Evolutionary conservation across 2,888 invertebrate species (phyloP), one percentile per base, ranked within the genome.

Genomic region (Habroteleia sp.): DNA sequence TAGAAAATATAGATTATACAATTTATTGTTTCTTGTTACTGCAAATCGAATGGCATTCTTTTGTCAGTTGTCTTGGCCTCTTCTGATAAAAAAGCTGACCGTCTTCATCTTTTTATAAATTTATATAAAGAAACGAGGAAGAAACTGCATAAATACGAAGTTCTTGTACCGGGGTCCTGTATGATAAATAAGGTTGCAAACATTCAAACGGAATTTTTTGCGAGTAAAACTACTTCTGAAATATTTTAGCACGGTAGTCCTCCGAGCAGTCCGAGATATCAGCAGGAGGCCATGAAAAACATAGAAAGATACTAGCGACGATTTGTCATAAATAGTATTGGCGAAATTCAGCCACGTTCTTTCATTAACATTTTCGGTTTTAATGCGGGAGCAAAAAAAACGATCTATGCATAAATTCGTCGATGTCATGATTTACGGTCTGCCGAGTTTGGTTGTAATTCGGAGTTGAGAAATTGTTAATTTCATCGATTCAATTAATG

Each of bases 161-260:
- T 7, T 27, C 31, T 41, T n/a, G 27, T 11, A 10, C 2, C 11
- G 13, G 31, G 37, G 20, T 41, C 16, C 27, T 20, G 20, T 8
- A 35, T 31, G 60, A 72, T 72, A 58, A 76, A 76, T 76, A 72
- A 60, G 35, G 39, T 14, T 31, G 46, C 42, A 60, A 48, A 63
- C 58, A 39, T 44, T 62, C 48, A 31, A 63, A 29, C 54, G 44
- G 52, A 63, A 68, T 68, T 68, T 31, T 72, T 58, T 50, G 52
- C 14, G 48, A 46, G 72, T 52, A 66, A 54, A 76, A 56, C 77
- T 78, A 80, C 77, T 80, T 79, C 77, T 77, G 76, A 78, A 77
- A 79, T 77, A 74, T 78, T 81, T 80, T 80, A 76, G 77, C 80
- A 81, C 81, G 76, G 81, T 81, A 81, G 80, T 80, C 78, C 46